Conservation (phyloP, 2,888 invertebrate genomes). For the Exephanes ischioxanthus region DNA sequence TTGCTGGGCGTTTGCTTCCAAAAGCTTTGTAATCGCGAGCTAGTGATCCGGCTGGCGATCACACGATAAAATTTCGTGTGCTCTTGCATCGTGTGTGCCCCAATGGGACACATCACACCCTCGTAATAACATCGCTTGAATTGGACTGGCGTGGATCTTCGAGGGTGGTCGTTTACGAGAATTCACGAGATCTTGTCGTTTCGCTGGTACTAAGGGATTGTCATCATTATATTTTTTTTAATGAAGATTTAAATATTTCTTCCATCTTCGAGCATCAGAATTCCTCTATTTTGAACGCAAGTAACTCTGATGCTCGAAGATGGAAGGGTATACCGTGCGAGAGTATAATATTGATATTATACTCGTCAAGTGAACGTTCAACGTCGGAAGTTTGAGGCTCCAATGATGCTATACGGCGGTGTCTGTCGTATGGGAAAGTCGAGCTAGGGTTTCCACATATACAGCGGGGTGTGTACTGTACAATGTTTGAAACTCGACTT, state of each 20-base stretch:
- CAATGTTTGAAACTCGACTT: background rate
- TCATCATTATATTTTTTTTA: too few relatives aligned
- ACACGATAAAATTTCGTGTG: background rate
- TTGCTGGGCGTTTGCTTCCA: constrained; percentile 24
- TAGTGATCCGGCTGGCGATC: constrained; percentile 3
- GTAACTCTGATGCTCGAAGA: too few relatives aligned
- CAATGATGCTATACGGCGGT: too few relatives aligned
- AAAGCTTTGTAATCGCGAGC: constrained; percentile 15
- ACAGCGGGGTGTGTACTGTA: background rate
- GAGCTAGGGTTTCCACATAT: background rate
- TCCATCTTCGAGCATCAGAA: background rate
- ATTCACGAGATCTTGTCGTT: background rate
- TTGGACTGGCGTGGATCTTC: background rate
- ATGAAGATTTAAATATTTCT: too few relatives aligned
- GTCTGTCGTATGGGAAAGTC: background rate
- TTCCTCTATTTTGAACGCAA: background rate
- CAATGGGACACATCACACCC: background rate
- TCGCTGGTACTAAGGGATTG: background rate
- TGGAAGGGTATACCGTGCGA: too few relatives aligned
- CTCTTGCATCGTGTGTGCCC: constrained; percentile 1
- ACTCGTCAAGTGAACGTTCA: background rate
- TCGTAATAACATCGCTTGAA: background rate
- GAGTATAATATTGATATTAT: background rate
- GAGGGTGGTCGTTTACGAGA: background rate
- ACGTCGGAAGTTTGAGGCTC: constrained; percentile 18